Conservation (phyloP, 2,113 vertebrate species). For the Scortum barcoo region DNA sequence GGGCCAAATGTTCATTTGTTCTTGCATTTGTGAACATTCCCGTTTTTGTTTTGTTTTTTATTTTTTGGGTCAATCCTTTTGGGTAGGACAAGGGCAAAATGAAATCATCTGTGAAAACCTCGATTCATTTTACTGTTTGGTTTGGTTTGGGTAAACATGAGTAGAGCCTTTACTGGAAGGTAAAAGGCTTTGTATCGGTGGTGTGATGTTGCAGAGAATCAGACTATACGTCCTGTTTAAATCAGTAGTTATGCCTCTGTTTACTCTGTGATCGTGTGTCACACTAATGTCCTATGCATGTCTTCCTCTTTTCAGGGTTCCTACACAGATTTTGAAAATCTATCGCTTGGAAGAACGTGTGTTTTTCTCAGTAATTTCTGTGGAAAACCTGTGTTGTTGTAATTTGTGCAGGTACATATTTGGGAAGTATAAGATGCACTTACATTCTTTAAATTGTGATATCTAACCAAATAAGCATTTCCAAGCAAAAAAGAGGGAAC, state of each 20-base stretch:
- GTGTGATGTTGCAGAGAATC: conserved; percentile 43
- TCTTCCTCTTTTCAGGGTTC: conserved; percentile 64
- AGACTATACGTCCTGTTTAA: conserved; percentile 8
- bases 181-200: conserved; percentile 27
- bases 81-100: conserved; percentile 25
- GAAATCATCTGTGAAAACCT: neutral
- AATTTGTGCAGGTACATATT: conserved; percentile 7
- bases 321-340: conserved; percentile 24
- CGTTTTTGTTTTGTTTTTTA: neutral
- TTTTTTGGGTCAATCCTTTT: conserved; percentile 4
- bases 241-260: conserved; percentile 16
- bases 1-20: neutral
- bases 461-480: neutral
- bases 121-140: neutral
- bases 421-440: neutral
- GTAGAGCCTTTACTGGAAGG: conserved; percentile 18
- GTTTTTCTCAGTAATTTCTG: neutral
- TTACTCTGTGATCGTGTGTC: conserved; percentile 30
- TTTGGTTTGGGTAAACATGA: conserved; percentile 15
- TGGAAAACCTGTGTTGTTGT: neutral
- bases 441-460: neutral
- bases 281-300: conserved; percentile 67
- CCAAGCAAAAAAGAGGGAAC: neutral
- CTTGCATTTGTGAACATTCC: conserved; percentile 12
- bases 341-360: neutral